Percentiles rank a stretch among this genome's conserved stretches.
Conservation (phyloP, 1,140 invertebrate genomes). For the Papilio polytes region DNA sequence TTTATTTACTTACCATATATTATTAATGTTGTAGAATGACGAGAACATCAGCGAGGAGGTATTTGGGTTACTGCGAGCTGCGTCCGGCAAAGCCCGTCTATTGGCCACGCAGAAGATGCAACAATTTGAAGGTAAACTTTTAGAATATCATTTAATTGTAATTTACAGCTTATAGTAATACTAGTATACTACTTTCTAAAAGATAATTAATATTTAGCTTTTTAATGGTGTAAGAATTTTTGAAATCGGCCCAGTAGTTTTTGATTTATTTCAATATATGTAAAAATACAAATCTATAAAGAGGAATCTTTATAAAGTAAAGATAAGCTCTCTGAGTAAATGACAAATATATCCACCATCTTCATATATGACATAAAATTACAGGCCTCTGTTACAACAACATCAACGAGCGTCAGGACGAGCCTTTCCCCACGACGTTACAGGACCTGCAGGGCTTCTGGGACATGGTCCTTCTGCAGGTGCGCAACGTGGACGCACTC, state of each 20-base stretch:
- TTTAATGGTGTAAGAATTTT: too few relatives aligned
- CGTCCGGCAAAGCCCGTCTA: slow-evolving; percentile 95
- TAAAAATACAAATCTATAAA: too few relatives aligned
- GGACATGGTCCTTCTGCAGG: slow-evolving; percentile 97
- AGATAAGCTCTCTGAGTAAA: too few relatives aligned
- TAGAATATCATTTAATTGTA: background rate
- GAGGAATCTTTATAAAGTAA: too few relatives aligned
- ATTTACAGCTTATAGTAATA: too few relatives aligned
- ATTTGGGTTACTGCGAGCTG: slow-evolving; percentile 92
- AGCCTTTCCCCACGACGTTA: slow-evolving; percentile 93
- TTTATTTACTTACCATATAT: background rate
- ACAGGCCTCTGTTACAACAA: slow-evolving; percentile 84
- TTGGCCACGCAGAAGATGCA: slow-evolving; percentile 96
- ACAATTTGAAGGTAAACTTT: slow-evolving; percentile 92
- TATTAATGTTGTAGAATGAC: slow-evolving; percentile 64
- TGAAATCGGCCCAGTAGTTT: too few relatives aligned
- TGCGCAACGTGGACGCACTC: slow-evolving; percentile 85
- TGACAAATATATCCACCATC: too few relatives aligned
- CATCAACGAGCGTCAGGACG: slow-evolving; percentile 88
- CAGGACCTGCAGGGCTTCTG: slow-evolving; percentile 97
- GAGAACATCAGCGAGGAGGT: slow-evolving; percentile 89
- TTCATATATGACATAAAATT: too few relatives aligned
- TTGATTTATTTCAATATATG: too few relatives aligned
- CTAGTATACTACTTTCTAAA: too few relatives aligned
- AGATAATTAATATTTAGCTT: too few relatives aligned